Base-by-base conservation (phyloP, 2,888 invertebrate species). In the Macaria liturata region DNA sequence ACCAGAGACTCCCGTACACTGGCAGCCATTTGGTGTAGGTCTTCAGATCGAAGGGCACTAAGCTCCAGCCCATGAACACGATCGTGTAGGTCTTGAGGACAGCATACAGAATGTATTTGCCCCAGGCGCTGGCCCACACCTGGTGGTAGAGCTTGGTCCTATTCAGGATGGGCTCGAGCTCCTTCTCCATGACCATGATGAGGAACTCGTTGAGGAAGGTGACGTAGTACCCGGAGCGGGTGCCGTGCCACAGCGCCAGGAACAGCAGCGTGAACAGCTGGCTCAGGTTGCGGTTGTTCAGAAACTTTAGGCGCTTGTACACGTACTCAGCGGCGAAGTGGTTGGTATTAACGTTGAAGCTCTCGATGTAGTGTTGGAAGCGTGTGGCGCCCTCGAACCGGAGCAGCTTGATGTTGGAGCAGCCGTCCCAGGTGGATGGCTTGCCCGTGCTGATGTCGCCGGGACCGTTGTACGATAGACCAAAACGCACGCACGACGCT, bases 291-390 rank as follows among this genome's bases (percentile, higher is more conserved):
- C 96, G 94, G 84, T 96, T 97, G 48, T 97, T 97, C 49, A 99
- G 91, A 83, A 98, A 99, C 78, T 96, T 97, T 45, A 99, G 92
- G 3, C 99, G 93, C 81, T 99, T 99, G 91, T 98, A 99, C 31
- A 99, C 92, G 81, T 99, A 98, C 87, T 97, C 96, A 0, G 96
- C 96, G 57, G 98, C 96, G 96, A 99, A 99, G 54, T 95, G 93
- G 86, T 99, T 99, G 0, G 99, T 99, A 84, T 98, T 98, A 61
- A 96, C 96, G 84, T 99, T 99, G 86, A 99, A 99, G 44, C 98
- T 96, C 59, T 94, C 93, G 46, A 99, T 97, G 79, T 98, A 96
- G 74, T 97, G 95, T 60, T 95, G 95, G 90, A 98, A 97, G 65
- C 95, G 95, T 8, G 95, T 95, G 3, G 97, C 96, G 42, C 94